Evolutionary conservation across 2,113 vertebrate genomes (phyloP).

Genomic region (Calonectris borealis): DNA sequence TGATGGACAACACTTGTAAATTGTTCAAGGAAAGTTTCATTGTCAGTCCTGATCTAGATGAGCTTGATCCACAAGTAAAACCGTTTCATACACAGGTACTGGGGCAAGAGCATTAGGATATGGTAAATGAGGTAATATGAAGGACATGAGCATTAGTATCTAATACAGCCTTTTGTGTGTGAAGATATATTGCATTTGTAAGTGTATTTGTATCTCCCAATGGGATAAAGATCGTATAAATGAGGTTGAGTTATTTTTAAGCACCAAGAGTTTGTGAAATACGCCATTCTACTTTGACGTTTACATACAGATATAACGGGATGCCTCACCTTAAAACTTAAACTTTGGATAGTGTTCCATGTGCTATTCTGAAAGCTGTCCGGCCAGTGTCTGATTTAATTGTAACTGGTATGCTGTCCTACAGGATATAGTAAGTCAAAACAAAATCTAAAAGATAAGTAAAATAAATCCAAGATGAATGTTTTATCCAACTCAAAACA

Average conservation of each 20-base stretch:
- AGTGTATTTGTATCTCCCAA: not conserved
- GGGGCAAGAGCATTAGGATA: not conserved
- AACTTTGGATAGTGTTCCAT: not conserved
- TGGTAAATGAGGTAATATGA: not conserved
- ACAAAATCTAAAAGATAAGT: not conserved
- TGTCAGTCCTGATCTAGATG: not conserved
- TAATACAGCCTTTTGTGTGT: not conserved
- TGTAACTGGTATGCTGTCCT: not conserved
- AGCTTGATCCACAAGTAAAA: not conserved
- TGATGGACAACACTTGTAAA: not conserved
- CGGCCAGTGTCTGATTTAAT: not conserved
- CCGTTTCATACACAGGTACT: not conserved
- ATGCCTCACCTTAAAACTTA: not conserved
- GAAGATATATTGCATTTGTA: not conserved
- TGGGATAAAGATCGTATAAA: not conserved
- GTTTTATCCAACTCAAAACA: not conserved
- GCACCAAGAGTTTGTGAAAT: not conserved
- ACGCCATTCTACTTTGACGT: not conserved
- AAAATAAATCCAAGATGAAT: not conserved
- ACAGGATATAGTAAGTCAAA: not conserved
- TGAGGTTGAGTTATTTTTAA: not conserved
- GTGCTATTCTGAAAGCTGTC: not conserved
- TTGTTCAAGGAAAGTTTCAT: not conserved
- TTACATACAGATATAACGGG: not conserved
- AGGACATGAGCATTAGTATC: not conserved